Conservation (phyloP, 2,113 vertebrate genomes). For the Cephalopholis sonnerati region DNA sequence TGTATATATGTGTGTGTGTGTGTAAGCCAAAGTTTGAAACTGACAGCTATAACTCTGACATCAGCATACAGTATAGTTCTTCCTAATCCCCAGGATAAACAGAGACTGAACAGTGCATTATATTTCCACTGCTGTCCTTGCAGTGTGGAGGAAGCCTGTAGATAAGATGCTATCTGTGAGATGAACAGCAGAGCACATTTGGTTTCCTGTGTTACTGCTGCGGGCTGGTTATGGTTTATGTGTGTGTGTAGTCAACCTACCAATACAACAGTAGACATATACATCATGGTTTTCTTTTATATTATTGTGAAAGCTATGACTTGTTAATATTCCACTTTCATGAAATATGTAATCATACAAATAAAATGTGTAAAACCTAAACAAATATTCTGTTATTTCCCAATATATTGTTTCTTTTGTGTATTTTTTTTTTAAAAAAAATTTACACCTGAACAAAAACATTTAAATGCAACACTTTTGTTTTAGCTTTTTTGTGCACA, state of each 20-base stretch:
- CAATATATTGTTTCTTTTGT: neutral
- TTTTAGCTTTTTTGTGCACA: no score
- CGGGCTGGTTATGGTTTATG: neutral
- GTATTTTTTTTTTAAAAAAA: neutral
- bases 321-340: neutral
- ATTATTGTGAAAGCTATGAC: no score
- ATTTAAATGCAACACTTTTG: no score
- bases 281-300: neutral
- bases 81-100: constrained; percentile 57
- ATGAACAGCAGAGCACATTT: constrained; percentile 42
- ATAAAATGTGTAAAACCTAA: neutral
- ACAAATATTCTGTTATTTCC: neutral
- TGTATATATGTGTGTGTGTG: neutral
- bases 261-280: neutral
- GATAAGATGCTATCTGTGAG: constrained; percentile 73
- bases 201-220: constrained; percentile 51
- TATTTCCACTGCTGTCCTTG: constrained; percentile 31
- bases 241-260: neutral
- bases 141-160: constrained; percentile 48
- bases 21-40: constrained; percentile 13
- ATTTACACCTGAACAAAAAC: no score
- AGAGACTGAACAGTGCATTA: constrained; percentile 40
- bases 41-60: constrained; percentile 22
- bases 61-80: constrained; percentile 38
- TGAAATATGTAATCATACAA: neutral